phyloP scores from a whole-genome alignment of 2,888 invertebrate species.

The Drosophila prostipennis region DNA sequence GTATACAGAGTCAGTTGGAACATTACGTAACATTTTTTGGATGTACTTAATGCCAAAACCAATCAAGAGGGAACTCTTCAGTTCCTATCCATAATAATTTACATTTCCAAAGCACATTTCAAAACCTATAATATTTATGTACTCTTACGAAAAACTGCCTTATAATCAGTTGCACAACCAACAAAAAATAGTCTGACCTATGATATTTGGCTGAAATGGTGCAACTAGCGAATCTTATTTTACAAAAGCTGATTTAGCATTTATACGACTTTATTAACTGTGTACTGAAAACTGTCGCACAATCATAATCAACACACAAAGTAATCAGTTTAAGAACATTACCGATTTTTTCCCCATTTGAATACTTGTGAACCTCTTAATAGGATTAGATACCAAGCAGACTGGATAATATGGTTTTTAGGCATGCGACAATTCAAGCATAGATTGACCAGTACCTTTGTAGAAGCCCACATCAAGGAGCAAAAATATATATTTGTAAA shows the following conservation, averaged over 20 bases:
- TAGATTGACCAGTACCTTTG: conserved; percentile 34
- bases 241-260: conserved; percentile 65
- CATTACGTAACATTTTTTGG: conserved; percentile 16
- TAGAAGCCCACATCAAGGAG: conserved; percentile 30
- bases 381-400: conserved; percentile 16
- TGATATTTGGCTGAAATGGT: conserved; percentile 31
- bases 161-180: conserved; percentile 28
- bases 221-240: conserved; percentile 57
- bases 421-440: conserved; percentile 9
- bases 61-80: conserved; percentile 12
- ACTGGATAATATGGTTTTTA: conserved; percentile 23
- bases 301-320: conserved; percentile 57
- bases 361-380: conserved; percentile 30
- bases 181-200: conserved; percentile 36
- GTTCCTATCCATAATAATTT: conserved; percentile 11
- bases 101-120: conserved; percentile 14
- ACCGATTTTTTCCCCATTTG: conserved; percentile 44
- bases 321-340: conserved; percentile 26
- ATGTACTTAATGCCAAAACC: conserved; percentile 65
- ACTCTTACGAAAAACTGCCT: conserved; percentile 28
- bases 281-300: conserved; percentile 63
- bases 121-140: neutral
- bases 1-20: conserved; percentile 17
- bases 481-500: conserved; percentile 38
- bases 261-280: conserved; percentile 56